Evolutionary conservation across 2,888 invertebrate species (phyloP), one percentile per base, ranked within the genome.

Genomic region (Mimas tiliae): DNA sequence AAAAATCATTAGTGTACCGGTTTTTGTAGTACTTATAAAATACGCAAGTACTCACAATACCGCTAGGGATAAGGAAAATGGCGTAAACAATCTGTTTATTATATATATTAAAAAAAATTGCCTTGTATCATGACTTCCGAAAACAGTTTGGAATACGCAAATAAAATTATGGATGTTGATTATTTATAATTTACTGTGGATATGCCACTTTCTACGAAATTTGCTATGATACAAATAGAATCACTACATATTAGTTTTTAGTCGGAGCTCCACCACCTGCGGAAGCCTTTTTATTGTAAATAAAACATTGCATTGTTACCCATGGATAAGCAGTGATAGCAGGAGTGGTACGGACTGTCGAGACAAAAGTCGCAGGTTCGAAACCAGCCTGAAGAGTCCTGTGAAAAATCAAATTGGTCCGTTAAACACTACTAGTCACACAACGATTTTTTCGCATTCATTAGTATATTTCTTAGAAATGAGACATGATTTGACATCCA

Each of bases 401-500:
- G n/a, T n/a, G 38, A 38, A 38, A 3, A 14, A 14, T 52, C 27
- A 52, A 52, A 52, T 52, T 52, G 21, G 14, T 27, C 27, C 14
- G 11, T 52, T 27, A 27, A 14, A 53, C 34, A n/a, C n/a, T 33
- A 27, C 19, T 6, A 38, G 42, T 38, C 38, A 38, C 19, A 11
- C 38, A 19, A 14, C 52, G 12, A n/a, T 27, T 19, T 34, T 14
- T 34, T 53, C 14, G 53, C 38, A 4, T 19, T 19, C 58, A 11
- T 42, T 8, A 11, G 27, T 42, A 42, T 38, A 27, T 47, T 65
- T 65, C 66, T 33, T 16, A 52, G 62, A 63, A 53, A 14, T 34
- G 66, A 16, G n/a, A 47, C 63, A 66, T 66, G 63, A 66, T 52
- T 52, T 63, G n/a, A n/a, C n/a, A n/a, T n/a, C n/a, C n/a, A n/a